phyloP scores from a whole-genome alignment of 2,888 invertebrate genomes.

The Loripinus fragilis region DNA sequence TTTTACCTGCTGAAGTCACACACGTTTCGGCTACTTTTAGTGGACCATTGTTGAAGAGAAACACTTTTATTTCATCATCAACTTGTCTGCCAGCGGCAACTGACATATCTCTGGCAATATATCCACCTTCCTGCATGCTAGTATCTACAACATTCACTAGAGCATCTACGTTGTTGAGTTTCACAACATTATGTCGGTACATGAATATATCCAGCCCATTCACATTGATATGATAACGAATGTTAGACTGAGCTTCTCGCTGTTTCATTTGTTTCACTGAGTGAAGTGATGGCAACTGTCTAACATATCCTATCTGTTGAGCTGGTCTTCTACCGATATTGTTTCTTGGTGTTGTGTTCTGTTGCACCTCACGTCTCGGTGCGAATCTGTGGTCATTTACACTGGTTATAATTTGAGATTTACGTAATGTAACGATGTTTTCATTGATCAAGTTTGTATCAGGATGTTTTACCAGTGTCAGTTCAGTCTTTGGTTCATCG shows the following conservation, averaged over 20 bases:
- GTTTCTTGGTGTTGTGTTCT: background rate
- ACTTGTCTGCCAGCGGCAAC: constrained; percentile 48
- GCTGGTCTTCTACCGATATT: background rate
- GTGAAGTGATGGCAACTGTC: background rate
- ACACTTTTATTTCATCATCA: constrained; percentile 44
- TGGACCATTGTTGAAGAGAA: constrained; percentile 42
- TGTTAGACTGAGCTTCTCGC: constrained; percentile 15
- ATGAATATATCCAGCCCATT: constrained; percentile 56
- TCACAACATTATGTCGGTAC: constrained; percentile 51
- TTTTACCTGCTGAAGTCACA: constrained; percentile 54
- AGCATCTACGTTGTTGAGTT: constrained; percentile 50
- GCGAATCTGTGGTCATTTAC: constrained; percentile 46
- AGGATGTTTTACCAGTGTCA: constrained; percentile 33
- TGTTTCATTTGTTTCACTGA: constrained; percentile 15
- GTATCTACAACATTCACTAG: constrained; percentile 46
- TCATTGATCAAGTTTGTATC: constrained; percentile 45
- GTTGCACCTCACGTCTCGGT: background rate
- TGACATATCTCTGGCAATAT: constrained; percentile 31
- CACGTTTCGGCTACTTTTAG: constrained; percentile 36
- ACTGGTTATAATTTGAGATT: constrained; percentile 33
- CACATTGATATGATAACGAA: constrained; percentile 53
- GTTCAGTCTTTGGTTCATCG: background rate
- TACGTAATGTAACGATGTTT: constrained; percentile 36
- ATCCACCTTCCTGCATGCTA: constrained; percentile 41
- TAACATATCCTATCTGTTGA: background rate